phyloP scores from a whole-genome alignment of 1,140 invertebrate species.

The Steinernema khuongi region DNA sequence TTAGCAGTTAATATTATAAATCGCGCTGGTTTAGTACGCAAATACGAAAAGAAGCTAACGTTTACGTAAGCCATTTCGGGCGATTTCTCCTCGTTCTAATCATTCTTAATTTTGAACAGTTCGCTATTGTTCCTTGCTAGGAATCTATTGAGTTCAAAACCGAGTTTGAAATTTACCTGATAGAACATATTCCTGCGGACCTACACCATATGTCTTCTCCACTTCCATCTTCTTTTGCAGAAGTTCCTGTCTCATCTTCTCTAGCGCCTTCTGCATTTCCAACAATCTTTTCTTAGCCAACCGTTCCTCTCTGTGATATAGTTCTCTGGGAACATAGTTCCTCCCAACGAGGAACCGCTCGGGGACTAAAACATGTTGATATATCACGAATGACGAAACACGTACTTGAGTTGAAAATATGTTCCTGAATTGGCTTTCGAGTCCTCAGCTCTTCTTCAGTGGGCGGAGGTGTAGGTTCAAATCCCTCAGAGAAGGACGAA shows the following conservation, averaged over 20 bases:
- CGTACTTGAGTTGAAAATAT: neutral
- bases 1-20: no score
- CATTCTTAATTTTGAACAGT: no score
- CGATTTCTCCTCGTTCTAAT: no score
- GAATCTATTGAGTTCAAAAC: no score
- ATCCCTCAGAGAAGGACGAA: neutral
- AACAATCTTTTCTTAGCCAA: neutral
- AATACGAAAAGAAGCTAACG: no score
- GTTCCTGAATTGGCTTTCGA: neutral
- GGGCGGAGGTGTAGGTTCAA: neutral
- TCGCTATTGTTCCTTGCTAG: no score
- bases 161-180: no score
- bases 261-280: neutral
- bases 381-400: neutral
- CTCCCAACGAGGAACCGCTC: neutral
- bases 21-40: no score
- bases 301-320: neutral
- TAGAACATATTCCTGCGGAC: neutral
- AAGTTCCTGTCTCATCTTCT: neutral
- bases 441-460: neutral
- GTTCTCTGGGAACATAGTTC: neutral
- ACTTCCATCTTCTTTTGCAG: neutral
- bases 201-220: neutral
- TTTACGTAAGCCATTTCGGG: no score
- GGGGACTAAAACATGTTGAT: neutral